These are phyloP conservation scores for Romanogobio albipinnatus DNA, from an alignment of 2,113 vertebrate genomes.

Conservation along the genomic window DNA sequence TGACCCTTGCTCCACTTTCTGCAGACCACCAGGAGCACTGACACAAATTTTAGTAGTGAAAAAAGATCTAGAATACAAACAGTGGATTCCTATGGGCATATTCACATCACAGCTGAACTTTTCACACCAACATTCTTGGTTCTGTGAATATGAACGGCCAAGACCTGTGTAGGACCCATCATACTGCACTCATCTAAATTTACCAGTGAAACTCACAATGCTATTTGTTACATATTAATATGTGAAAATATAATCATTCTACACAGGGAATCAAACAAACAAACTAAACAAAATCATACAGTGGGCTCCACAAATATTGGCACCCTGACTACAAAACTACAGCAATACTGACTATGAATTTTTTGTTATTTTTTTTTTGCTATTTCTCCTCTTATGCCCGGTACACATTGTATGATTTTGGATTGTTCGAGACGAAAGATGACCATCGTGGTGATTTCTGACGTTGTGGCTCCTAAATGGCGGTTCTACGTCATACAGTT, in stretches of 20 bases:
- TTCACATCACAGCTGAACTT: not conserved
- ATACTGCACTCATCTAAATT: not conserved
- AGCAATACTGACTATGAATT: too few species aligned
- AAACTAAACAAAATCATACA: not conserved
- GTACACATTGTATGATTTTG: too few species aligned
- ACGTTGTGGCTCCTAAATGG: too few species aligned
- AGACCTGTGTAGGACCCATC: not conserved
- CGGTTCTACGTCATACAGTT: too few species aligned
- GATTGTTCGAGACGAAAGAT: too few species aligned
- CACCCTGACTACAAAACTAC: too few species aligned
- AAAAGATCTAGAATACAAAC: not conserved
- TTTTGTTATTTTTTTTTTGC: too few species aligned
- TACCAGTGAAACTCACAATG: not conserved
- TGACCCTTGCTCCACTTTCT: not conserved
- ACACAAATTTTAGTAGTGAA: not conserved
- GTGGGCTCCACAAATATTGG: too few species aligned
- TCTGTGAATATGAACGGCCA: not conserved
- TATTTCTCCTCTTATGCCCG: too few species aligned
- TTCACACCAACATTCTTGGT: not conserved
- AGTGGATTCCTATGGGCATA: not conserved
- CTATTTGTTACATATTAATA: not conserved
- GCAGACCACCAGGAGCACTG: not conserved
- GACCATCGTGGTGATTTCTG: too few species aligned
- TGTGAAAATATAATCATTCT: not conserved
- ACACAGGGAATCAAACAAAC: conserved; percentile 2